A percentile compares a stretch with the other conserved stretches of the same genome.
Evolutionary conservation across 2,797 vertebrate genomes (phyloP).

Genomic region (Acipenser transmontanus): DNA sequence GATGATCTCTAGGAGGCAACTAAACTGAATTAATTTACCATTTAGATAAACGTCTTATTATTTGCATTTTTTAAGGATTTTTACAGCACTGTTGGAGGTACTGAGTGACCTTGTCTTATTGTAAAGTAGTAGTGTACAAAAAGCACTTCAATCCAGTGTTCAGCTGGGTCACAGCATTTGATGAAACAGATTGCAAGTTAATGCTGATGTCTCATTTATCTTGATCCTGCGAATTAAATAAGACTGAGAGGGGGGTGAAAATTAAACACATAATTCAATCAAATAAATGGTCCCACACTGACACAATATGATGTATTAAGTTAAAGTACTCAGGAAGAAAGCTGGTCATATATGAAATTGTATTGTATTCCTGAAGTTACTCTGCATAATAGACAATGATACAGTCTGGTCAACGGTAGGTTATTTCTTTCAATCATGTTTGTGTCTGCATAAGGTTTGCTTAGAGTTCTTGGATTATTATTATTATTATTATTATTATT

Average conservation of each 20-base stretch:
- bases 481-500: too few species aligned
- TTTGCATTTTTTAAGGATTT: too few species aligned
- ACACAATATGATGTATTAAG: slow-evolving; percentile 2
- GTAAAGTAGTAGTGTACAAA: not conserved
- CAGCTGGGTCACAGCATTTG: not conserved
- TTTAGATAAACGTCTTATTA: too few species aligned
- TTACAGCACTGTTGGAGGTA: too few species aligned
- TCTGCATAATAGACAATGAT: not conserved
- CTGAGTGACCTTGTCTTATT: too few species aligned
- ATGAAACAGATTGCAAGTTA: slow-evolving; percentile 4
- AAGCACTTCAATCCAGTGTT: not conserved
- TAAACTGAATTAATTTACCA: too few species aligned
- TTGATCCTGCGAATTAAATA: slow-evolving; percentile 1
- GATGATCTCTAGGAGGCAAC: not conserved
- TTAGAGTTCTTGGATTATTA: too few species aligned
- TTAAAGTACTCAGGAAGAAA: not conserved
- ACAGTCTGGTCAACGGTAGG: not conserved
- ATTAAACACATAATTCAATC: slow-evolving; percentile 2
- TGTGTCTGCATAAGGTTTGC: too few species aligned
- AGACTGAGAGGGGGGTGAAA: not conserved
- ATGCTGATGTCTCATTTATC: slow-evolving; percentile 3
- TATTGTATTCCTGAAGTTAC: not conserved
- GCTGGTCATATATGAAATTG: not conserved
- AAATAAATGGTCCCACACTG: not conserved
- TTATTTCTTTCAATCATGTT: not conserved